Percentiles rank a stretch among this genome's conserved stretches.
Conservation (phyloP, 2,113 vertebrate genomes). For the Oreotrochilus melanogaster region DNA sequence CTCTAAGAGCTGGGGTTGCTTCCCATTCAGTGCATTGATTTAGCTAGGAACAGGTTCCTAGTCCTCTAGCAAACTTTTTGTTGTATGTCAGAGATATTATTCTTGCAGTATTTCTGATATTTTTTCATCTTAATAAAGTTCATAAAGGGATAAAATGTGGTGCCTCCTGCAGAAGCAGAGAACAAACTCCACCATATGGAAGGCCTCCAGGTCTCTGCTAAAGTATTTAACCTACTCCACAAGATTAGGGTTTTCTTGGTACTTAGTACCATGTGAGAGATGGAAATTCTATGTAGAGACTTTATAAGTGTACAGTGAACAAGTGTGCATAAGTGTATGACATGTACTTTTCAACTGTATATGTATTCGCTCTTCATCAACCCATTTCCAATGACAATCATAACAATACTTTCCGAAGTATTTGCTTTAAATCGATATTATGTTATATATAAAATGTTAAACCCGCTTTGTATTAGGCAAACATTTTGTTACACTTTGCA, state of each 20-base stretch:
- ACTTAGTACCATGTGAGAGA: not conserved
- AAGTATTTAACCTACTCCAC: not conserved
- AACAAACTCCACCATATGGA: not conserved
- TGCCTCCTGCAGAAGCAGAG: not conserved
- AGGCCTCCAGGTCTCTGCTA: not conserved
- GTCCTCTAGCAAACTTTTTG: not conserved
- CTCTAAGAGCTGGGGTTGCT: not conserved
- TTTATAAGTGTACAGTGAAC: not conserved
- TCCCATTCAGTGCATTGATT: rapidly evolving
- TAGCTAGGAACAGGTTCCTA: not conserved
- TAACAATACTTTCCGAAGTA: not conserved
- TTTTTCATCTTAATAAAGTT: not conserved
- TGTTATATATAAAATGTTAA: not conserved
- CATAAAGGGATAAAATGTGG: not conserved
- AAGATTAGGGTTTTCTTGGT: not conserved
- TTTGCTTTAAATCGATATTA: not conserved
- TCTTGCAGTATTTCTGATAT: not conserved
- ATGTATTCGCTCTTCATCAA: not conserved
- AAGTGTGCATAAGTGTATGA: not conserved
- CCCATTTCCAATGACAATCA: not conserved
- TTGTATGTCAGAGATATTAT: not conserved
- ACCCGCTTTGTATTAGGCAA: not conserved
- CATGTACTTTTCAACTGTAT: not conserved
- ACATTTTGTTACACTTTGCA: not conserved
- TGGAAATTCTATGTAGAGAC: not conserved